Conservation (phyloP, 1,140 invertebrate species). For the Radopholus similis region DNA sequence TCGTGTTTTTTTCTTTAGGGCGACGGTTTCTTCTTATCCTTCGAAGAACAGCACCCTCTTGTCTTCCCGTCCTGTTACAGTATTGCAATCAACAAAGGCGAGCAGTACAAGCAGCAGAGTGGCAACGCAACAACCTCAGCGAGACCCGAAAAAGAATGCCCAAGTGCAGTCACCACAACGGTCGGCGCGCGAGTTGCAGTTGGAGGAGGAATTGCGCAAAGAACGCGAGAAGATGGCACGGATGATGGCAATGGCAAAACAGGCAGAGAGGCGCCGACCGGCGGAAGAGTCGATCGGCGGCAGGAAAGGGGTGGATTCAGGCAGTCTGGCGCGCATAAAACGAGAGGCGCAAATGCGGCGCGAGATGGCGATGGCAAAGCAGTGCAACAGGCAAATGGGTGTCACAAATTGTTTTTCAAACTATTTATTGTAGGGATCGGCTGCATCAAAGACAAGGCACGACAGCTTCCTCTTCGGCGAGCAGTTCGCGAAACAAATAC, state of each 20-base stretch:
- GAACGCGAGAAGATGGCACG: conserved; percentile 1
- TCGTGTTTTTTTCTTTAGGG: too few species aligned
- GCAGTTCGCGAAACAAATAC: background rate
- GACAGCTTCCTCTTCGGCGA: background rate
- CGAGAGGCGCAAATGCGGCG: conserved; percentile 2
- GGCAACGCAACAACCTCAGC: too few species aligned
- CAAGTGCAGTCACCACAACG: too few species aligned
- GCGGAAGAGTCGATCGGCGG: background rate
- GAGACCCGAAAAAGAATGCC: too few species aligned
- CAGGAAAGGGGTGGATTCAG: background rate
- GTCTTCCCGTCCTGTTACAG: too few species aligned
- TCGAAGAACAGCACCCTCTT: too few species aligned
- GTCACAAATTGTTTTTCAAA: background rate
- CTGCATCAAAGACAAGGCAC: too few species aligned
- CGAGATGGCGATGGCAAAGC: background rate
- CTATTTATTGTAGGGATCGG: background rate
- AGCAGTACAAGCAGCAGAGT: too few species aligned
- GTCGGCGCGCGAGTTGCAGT: background rate
- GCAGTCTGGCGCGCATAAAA: conserved; percentile 19
- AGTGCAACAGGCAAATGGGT: background rate
- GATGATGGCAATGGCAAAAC: background rate
- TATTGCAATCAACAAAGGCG: too few species aligned
- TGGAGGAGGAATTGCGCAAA: background rate
- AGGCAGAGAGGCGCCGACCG: background rate
- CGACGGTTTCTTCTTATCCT: too few species aligned